A percentile compares a stretch with the other conserved stretches of the same genome.
These are phyloP conservation scores for Trachymyrmex cornetzi DNA, from an alignment of 1,140 invertebrate species.

Conservation along the genomic window DNA sequence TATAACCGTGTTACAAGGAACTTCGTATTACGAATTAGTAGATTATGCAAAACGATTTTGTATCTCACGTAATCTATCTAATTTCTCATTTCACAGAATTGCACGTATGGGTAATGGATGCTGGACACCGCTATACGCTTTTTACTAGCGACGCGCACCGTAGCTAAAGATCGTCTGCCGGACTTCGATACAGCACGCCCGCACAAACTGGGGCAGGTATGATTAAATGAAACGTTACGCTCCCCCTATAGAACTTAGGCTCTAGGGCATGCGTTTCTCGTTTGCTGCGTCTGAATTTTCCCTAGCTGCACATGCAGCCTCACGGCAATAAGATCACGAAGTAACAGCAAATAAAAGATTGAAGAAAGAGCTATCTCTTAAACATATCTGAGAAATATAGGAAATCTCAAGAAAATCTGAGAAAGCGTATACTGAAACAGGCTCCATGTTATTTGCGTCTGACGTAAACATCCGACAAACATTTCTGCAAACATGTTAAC, in stretches of 20 bases:
- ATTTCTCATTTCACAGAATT: constrained; percentile 4
- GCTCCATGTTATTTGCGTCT: neutral
- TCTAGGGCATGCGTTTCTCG: neutral
- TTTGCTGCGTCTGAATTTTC: constrained; percentile 5
- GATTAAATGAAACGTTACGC: constrained; percentile 66
- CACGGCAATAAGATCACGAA: neutral
- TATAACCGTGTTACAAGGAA: neutral
- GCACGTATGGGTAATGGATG: neutral
- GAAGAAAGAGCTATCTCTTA: neutral
- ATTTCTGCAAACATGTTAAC: neutral
- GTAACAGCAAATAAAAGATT: neutral
- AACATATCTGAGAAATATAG: neutral
- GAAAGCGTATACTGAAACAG: neutral
- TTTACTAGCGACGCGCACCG: neutral
- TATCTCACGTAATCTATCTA: neutral
- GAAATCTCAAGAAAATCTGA: constrained; percentile 1
- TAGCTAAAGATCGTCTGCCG: neutral
- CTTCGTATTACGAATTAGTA: neutral
- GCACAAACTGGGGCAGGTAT: constrained; percentile 56
- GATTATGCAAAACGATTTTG: neutral
- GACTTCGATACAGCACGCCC: neutral
- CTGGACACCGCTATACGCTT: neutral
- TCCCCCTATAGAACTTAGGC: neutral
- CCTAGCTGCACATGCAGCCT: too few relatives aligned
- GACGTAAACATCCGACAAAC: neutral